Evolutionary conservation across 2,888 invertebrate genomes (phyloP).

Genomic region (Eretmocerus hayati): DNA sequence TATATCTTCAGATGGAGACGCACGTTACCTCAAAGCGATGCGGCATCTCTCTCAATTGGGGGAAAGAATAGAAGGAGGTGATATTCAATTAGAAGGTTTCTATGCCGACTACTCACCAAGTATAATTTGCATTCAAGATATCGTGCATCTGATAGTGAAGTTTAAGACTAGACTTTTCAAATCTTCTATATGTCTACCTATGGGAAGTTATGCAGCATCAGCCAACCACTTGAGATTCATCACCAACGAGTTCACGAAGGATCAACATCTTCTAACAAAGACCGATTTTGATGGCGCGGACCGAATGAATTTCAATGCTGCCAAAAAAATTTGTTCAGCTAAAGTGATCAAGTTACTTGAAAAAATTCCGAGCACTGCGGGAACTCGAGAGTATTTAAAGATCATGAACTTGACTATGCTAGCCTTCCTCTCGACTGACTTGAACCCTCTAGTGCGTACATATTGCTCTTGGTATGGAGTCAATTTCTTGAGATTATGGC

Average conservation of each 20-base stretch:
- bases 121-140: not conserved
- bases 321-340: conserved; percentile 25
- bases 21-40: not conserved
- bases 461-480: conserved; percentile 27
- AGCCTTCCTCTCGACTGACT: conserved; percentile 17
- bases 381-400: conserved; percentile 26
- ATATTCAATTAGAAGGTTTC: not conserved
- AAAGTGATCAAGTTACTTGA: conserved; percentile 22
- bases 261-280: conserved; percentile 25
- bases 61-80: not conserved
- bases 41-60: not conserved
- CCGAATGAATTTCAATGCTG: conserved; percentile 29
- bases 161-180: not conserved
- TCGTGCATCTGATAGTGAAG: not conserved
- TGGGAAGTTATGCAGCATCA: not conserved
- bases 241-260: conserved; percentile 24
- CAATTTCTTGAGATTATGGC: too few species aligned
- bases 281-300: conserved; percentile 22
- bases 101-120: not conserved
- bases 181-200: not conserved
- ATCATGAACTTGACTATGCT: conserved; percentile 23
- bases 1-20: conserved; percentile 2
- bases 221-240: conserved; percentile 7
- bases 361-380: conserved; percentile 25
- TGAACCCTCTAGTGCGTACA: conserved; percentile 19